Conservation (phyloP, 2,797 vertebrate species). For the Acipenser oxyrinchus region DNA sequence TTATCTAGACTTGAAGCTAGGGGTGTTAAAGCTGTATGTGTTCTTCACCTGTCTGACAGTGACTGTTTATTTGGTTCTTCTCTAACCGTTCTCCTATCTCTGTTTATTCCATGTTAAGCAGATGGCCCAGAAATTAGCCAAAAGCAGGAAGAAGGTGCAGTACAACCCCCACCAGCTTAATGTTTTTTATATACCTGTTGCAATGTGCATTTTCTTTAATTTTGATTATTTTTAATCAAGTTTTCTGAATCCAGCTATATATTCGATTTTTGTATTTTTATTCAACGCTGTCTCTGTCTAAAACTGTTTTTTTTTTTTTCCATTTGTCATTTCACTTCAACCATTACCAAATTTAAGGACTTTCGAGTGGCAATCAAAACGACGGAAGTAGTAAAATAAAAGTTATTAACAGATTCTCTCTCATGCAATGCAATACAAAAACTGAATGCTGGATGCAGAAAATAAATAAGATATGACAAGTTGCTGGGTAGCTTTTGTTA, state of each 20-base stretch:
- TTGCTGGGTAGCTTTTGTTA: constrained; percentile 35
- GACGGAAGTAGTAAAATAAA: neutral
- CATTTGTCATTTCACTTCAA: constrained; percentile 62
- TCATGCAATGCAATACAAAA: neutral
- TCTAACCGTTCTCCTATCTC: constrained; percentile 77
- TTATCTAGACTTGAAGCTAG: neutral
- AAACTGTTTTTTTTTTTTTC: constrained; percentile 45
- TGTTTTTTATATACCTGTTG: constrained; percentile 43
- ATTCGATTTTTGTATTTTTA: constrained; percentile 52
- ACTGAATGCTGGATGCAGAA: constrained; percentile 77
- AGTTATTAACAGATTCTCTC: constrained; percentile 25
- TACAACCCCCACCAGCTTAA: constrained; percentile 67
- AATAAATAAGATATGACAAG: constrained; percentile 43
- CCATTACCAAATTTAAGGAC: constrained; percentile 28
- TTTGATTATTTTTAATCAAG: constrained; percentile 37
- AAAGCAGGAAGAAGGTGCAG: constrained; percentile 94
- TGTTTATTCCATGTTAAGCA: constrained; percentile 79
- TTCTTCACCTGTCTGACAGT: constrained; percentile 9
- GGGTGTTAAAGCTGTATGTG: neutral
- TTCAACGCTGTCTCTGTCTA: constrained; percentile 39
- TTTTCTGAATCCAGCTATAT: constrained; percentile 79
- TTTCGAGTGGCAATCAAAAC: too few relatives aligned
- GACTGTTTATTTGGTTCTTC: constrained; percentile 32
- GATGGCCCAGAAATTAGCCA: constrained; percentile 97
- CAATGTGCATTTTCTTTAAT: constrained; percentile 29